Evolutionary conservation across 2,113 vertebrate genomes (phyloP), one percentile per base, ranked within the genome.

Genomic region (Todiramphus saurophagus): DNA sequence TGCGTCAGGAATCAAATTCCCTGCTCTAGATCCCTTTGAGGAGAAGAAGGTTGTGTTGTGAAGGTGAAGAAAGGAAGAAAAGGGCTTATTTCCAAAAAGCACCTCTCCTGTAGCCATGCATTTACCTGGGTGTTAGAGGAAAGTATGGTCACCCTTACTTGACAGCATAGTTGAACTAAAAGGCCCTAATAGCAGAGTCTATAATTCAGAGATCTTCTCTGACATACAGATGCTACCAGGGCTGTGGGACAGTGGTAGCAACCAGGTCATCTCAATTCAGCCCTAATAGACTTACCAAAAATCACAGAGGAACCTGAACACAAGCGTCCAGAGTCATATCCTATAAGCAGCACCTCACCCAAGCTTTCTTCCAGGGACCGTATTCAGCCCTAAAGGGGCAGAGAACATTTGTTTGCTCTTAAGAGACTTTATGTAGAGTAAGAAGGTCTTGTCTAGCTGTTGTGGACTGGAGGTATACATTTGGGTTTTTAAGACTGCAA

Each of bases 1-100:
- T 0, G 0, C 44, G 19, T 28, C 3, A 1, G 27, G 60, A 91
- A 72, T 39, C 33, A 1, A 0, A 1, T 9, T 89, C 27, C 30
- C 8, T 17, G 30, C 48, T 83, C 55, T 7, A 68, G 66, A 81
- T 12, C 35, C 27, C 62, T 79, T 5, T 58, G 43, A 79, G 60
- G 30, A 80, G 43, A 2, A 2, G 59, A 41, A 53, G 6, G 20
- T 27, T 2, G 3, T 3, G 7, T 1, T 27, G 31, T 3, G 7
- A 27, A 76, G 10, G 25, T 4, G 9, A 4, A 79, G 24, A 62
- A 87, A 44, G n/a, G n/a, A 74, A 83, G 27, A 8, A 83, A 27
- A 8, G 25, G 19, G 11, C 23, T 78, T 28, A n/a, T 0, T 76
- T 51, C 59, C 55, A 58, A 14, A 7, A 50, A 41, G 12, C 10